A percentile compares a stretch with the other conserved stretches of the same genome.
Conservation (phyloP, 2,113 vertebrate species). For the Egretta garzetta region DNA sequence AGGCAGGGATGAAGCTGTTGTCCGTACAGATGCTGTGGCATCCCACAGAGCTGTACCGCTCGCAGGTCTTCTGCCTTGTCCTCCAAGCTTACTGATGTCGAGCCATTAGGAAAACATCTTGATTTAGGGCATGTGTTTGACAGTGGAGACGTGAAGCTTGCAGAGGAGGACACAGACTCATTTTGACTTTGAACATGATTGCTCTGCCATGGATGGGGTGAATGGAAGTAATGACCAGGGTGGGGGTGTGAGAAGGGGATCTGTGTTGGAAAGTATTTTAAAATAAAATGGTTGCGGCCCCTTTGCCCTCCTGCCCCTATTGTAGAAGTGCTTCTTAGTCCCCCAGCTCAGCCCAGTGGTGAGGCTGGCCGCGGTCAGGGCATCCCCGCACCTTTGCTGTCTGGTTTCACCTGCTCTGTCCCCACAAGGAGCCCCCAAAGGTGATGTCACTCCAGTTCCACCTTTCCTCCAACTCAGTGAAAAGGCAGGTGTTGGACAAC, state of each 20-base stretch:
- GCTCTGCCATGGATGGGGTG: not conserved
- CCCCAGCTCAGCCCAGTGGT: not conserved
- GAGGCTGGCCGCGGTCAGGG: not conserved
- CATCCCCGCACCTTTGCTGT: accelerated
- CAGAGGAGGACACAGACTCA: not conserved
- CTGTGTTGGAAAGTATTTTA: not conserved
- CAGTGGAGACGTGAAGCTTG: not conserved
- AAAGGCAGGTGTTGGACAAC: not conserved
- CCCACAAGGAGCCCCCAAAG: accelerated
- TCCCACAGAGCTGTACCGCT: accelerated
- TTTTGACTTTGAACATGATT: not conserved
- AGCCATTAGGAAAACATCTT: not conserved
- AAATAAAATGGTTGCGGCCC: not conserved
- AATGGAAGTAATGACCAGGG: not conserved
- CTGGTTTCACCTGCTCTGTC: not conserved
- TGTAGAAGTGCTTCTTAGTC: not conserved
- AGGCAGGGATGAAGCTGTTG: not conserved
- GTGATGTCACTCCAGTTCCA: not conserved
- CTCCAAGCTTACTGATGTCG: not conserved
- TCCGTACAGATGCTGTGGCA: not conserved
- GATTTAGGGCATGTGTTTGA: not conserved
- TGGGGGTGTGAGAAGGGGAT: not conserved
- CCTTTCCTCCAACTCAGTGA: not conserved
- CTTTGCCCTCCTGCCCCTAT: not conserved
- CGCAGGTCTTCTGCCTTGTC: not conserved